phyloP scores from a whole-genome alignment of 2,888 invertebrate species.

The Formica aserva region DNA sequence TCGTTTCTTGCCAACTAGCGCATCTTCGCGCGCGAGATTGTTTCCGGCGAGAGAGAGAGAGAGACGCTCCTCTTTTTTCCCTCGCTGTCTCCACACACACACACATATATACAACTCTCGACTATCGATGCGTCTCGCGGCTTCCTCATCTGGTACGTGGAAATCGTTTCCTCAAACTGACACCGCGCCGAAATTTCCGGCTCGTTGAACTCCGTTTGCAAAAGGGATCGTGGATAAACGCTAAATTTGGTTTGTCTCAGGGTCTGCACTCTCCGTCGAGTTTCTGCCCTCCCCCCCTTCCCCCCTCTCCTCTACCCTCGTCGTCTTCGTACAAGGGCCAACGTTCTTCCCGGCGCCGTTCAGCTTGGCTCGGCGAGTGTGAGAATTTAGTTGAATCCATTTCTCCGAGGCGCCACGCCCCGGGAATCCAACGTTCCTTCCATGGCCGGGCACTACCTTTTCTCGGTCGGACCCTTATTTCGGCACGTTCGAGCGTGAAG shows the following conservation, averaged over 20 bases:
- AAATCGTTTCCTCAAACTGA: conserved; percentile 55
- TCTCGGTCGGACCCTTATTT: conserved; percentile 76
- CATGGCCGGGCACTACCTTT: conserved; percentile 52
- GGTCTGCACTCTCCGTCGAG: neutral
- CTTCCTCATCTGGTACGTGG: conserved; percentile 56
- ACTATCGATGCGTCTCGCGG: conserved; percentile 22
- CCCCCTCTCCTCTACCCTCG: neutral
- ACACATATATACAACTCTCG: neutral
- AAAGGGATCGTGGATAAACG: conserved; percentile 51
- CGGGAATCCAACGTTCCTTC: conserved; percentile 54
- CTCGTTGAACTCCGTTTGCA: conserved; percentile 51
- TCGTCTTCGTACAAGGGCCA: neutral
- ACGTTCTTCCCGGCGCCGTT: conserved; percentile 8
- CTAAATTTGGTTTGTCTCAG: conserved; percentile 44
- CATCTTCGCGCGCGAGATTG: conserved; percentile 32
- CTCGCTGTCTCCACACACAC: neutral
- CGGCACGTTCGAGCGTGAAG: conserved; percentile 78
- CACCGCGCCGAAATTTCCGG: conserved; percentile 37
- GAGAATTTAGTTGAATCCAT: conserved; percentile 77
- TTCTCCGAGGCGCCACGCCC: conserved; percentile 59
- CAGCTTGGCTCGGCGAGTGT: conserved; percentile 62
- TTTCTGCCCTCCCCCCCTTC: too few relatives aligned
- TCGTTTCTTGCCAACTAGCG: conserved; percentile 40
- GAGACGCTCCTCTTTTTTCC: neutral
- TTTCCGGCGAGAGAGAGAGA: neutral